Evolutionary conservation across 2,797 vertebrate species (phyloP).

Genomic region (Kryptopterus vitreolus): DNA sequence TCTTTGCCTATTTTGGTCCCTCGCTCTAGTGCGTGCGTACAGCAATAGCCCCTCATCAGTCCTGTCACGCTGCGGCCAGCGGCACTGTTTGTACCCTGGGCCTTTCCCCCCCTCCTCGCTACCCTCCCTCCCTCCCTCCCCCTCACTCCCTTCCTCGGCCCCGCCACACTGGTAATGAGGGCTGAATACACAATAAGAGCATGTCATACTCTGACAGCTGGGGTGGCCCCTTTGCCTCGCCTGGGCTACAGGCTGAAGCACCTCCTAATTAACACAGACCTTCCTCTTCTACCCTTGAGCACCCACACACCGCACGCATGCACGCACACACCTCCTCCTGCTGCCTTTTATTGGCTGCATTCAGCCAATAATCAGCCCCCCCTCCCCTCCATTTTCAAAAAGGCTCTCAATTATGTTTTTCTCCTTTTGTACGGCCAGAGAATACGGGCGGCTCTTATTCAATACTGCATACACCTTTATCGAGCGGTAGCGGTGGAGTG

Average conservation of each 20-base stretch:
- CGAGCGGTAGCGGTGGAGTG: conserved; percentile 20
- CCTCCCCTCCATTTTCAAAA: conserved; percentile 64
- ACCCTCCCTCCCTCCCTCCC: conserved; percentile 42
- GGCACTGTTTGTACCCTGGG: conserved; percentile 75
- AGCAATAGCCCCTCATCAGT: conserved; percentile 76
- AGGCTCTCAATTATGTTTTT: conserved; percentile 76
- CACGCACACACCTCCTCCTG: conserved; percentile 59
- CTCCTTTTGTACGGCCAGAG: conserved; percentile 70
- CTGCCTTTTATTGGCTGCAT: conserved; percentile 64
- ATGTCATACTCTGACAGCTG: conserved; percentile 82
- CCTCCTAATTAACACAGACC: conserved; percentile 81
- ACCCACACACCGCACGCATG: conserved; percentile 65
- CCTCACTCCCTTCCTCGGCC: conserved; percentile 55
- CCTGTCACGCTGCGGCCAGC: conserved; percentile 75
- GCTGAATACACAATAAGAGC: conserved; percentile 81
- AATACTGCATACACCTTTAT: conserved; percentile 57
- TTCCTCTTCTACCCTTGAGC: conserved; percentile 50
- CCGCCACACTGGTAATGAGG: conserved; percentile 74
- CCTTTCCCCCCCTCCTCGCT: conserved; percentile 55
- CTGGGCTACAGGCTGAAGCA: conserved; percentile 78
- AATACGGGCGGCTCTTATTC: conserved; percentile 53
- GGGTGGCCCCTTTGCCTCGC: conserved; percentile 76
- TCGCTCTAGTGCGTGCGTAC: conserved; percentile 66
- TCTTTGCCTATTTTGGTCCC: conserved; percentile 71
- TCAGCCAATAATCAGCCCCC: conserved; percentile 71